Evolutionary conservation across 2,113 vertebrate genomes (phyloP).

Genomic region (Cephalopholis sonnerati): DNA sequence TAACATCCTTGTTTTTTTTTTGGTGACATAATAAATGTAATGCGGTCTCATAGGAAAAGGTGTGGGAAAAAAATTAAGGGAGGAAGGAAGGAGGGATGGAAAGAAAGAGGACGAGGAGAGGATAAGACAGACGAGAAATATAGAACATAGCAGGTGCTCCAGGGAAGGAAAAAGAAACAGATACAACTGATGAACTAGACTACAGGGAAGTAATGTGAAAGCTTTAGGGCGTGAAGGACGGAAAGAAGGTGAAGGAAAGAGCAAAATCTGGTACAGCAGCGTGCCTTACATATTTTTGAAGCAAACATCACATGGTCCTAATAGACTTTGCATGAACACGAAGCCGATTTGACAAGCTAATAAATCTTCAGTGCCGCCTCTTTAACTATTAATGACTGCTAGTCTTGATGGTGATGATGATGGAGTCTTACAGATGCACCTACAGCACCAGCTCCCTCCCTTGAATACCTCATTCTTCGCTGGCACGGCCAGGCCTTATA

Average conservation of each 20-base stretch:
- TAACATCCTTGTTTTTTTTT: background rate
- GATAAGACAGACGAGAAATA: slow-evolving; percentile 17
- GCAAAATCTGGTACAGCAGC: slow-evolving; percentile 25
- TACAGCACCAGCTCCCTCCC: slow-evolving; percentile 5
- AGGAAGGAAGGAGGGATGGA: background rate
- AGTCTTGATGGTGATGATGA: slow-evolving; percentile 44
- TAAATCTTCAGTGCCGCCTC: slow-evolving; percentile 58
- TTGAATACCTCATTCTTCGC: slow-evolving; percentile 41
- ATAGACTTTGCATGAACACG: slow-evolving; percentile 38
- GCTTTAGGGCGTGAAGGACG: slow-evolving; percentile 47
- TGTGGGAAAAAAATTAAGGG: background rate
- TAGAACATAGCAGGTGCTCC: slow-evolving; percentile 24
- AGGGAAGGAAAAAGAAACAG: slow-evolving; percentile 38
- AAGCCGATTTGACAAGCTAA: slow-evolving; percentile 51
- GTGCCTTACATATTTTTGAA: slow-evolving; percentile 40
- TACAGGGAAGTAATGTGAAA: slow-evolving; percentile 36
- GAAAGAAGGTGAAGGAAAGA: slow-evolving; percentile 45
- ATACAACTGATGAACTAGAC: slow-evolving; percentile 36
- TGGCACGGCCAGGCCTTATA: slow-evolving; percentile 14
- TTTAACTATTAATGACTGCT: slow-evolving; percentile 66
- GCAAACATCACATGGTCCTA: slow-evolving; percentile 44
- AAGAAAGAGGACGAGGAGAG: slow-evolving; percentile 6
- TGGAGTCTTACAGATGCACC: slow-evolving; percentile 39
- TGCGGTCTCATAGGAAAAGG: background rate
- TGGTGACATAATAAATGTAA: background rate